A percentile compares a stretch with the other conserved stretches of the same genome.
These are phyloP conservation scores for Podabrus alpinus DNA, from an alignment of 2,888 invertebrate genomes.

Conservation along the genomic window DNA sequence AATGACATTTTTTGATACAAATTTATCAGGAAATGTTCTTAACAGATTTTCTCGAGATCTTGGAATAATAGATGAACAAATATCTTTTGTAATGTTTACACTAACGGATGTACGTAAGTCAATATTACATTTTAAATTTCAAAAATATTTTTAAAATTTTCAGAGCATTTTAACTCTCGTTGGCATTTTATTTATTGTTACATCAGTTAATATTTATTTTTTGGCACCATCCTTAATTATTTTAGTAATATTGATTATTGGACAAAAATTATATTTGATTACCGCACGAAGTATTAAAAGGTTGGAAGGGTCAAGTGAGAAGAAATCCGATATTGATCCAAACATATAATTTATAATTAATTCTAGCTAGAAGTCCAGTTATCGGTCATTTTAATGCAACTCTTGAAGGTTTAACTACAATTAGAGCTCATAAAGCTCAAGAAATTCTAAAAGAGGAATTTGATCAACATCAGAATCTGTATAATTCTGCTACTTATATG, in stretches of 20 bases:
- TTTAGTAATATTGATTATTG: conserved; percentile 63
- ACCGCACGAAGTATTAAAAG: conserved; percentile 77
- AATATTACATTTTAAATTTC: too few species aligned
- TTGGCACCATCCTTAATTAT: conserved; percentile 68
- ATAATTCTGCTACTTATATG: conserved; percentile 49
- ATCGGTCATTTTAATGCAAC: conserved; percentile 51
- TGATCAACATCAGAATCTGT: conserved; percentile 49
- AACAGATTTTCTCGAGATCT: conserved; percentile 32
- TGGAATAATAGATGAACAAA: conserved; percentile 24
- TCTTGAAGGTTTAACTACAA: conserved; percentile 49
- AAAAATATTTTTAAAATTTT: too few species aligned
- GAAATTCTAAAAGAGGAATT: conserved; percentile 46
- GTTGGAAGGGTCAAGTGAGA: conserved; percentile 69
- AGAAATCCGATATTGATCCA: background rate
- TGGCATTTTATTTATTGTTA: conserved; percentile 73
- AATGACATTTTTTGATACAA: conserved; percentile 22
- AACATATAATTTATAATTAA: background rate
- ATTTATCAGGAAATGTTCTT: conserved; percentile 26
- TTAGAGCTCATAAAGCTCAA: conserved; percentile 49
- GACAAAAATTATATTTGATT: conserved; percentile 68
- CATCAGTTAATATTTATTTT: conserved; percentile 69
- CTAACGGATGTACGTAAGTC: too few species aligned
- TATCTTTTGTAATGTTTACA: conserved; percentile 9
- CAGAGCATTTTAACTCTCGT: conserved; percentile 64
- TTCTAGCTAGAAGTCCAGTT: conserved; percentile 34